These are phyloP conservation scores for Zapornia atra DNA, from an alignment of 2,113 vertebrate species.

Conservation along the genomic window DNA sequence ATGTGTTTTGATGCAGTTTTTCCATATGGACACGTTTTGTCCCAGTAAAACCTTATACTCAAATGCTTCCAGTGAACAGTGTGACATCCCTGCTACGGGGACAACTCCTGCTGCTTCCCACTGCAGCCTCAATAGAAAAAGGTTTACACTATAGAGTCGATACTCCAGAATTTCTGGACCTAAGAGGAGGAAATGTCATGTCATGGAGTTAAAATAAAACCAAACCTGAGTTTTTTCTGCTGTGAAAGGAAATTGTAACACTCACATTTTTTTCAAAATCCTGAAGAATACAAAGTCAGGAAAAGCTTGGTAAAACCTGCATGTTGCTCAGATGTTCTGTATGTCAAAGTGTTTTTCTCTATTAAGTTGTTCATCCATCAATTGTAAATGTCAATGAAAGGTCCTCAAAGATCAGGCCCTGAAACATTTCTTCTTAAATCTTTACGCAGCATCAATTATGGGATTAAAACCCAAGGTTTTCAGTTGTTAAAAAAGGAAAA, in stretches of 20 bases:
- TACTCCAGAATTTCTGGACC: background rate
- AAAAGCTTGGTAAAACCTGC: background rate
- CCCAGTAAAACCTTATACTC: background rate
- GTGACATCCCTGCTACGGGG: accelerated
- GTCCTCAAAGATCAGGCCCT: background rate
- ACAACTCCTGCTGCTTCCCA: background rate
- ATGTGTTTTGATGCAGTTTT: background rate
- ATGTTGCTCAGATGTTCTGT: background rate
- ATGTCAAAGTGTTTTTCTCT: background rate
- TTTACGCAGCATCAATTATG: background rate
- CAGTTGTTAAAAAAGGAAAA: background rate
- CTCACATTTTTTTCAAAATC: background rate
- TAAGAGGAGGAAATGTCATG: background rate
- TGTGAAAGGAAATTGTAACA: background rate
- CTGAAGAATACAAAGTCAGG: background rate
- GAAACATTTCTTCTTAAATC: background rate
- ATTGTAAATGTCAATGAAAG: background rate
- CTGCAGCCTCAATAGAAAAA: background rate
- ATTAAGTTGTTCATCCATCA: background rate
- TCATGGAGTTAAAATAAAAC: background rate
- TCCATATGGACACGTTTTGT: background rate
- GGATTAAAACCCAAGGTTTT: background rate
- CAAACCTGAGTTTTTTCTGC: background rate
- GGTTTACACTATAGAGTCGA: background rate
- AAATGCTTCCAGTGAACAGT: background rate